Percentiles rank a stretch among this genome's conserved stretches.
Evolutionary conservation across 2,113 vertebrate genomes (phyloP).

Genomic region (Amazona vittata): DNA sequence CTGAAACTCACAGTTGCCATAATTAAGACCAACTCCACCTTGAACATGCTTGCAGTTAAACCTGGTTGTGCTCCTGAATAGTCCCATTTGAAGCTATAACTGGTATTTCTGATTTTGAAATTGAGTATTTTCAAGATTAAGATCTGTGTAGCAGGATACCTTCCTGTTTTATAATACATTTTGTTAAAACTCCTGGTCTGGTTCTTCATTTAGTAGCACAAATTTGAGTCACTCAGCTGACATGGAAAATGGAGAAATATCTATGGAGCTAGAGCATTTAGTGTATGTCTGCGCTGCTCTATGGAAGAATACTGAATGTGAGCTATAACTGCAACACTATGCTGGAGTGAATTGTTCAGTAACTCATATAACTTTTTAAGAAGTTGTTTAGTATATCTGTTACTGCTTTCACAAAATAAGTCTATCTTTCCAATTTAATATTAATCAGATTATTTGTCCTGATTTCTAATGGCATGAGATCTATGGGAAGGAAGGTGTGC

Average conservation of each 20-base stretch:
- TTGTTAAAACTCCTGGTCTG: neutral
- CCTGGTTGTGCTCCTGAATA: neutral
- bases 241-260: neutral
- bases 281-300: neutral
- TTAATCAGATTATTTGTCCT: neutral
- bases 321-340: neutral
- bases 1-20: neutral
- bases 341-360: neutral
- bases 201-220: neutral
- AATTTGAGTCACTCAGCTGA: neutral
- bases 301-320: neutral
- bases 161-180: neutral
- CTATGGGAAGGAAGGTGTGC: neutral
- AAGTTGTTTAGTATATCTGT: neutral
- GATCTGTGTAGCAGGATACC: neutral
- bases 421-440: neutral
- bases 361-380: neutral
- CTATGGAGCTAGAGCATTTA: neutral
- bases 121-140: neutral
- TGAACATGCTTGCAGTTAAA: neutral
- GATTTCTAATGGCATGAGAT: neutral
- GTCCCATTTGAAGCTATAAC: neutral
- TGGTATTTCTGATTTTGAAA: neutral
- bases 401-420: neutral
- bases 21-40: neutral